Conservation (phyloP, 2,888 invertebrate species). For the Gibbula magus region DNA sequence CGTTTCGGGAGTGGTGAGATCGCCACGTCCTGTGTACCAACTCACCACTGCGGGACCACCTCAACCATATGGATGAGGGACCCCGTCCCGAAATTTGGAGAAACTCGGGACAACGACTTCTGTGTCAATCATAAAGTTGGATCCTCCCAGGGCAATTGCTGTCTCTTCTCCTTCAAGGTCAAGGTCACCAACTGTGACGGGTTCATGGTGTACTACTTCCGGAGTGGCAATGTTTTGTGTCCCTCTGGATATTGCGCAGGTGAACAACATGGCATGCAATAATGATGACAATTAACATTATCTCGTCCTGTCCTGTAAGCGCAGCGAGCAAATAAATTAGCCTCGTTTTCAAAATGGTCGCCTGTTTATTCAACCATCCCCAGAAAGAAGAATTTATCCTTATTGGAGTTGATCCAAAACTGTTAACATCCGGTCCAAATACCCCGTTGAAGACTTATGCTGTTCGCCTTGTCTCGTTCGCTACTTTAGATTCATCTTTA, state of each 20-base stretch:
- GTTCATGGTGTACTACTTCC: background rate
- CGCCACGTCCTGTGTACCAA: background rate
- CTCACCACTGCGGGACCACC: background rate
- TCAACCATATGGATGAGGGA: background rate
- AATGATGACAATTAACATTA: too few species aligned
- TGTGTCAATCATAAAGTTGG: background rate
- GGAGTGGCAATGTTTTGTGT: background rate
- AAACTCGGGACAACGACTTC: background rate
- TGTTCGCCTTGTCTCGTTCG: too few species aligned
- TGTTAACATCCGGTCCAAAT: too few species aligned
- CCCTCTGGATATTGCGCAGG: background rate
- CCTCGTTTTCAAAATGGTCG: too few species aligned
- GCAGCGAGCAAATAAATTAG: too few species aligned
- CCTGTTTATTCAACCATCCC: too few species aligned
- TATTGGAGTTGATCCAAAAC: too few species aligned
- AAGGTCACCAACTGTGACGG: too few species aligned
- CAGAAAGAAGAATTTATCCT: too few species aligned
- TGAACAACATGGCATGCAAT: background rate
- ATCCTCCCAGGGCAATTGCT: background rate
- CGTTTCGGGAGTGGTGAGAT: background rate
- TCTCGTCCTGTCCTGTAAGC: too few species aligned
- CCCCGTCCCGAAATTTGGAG: background rate
- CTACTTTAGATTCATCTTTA: too few species aligned
- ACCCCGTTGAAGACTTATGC: too few species aligned
- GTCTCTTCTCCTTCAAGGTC: background rate